Percentiles rank a stretch among this genome's conserved stretches.
phyloP scores from a whole-genome alignment of 2,113 vertebrate genomes.

The Hassar affinis region DNA sequence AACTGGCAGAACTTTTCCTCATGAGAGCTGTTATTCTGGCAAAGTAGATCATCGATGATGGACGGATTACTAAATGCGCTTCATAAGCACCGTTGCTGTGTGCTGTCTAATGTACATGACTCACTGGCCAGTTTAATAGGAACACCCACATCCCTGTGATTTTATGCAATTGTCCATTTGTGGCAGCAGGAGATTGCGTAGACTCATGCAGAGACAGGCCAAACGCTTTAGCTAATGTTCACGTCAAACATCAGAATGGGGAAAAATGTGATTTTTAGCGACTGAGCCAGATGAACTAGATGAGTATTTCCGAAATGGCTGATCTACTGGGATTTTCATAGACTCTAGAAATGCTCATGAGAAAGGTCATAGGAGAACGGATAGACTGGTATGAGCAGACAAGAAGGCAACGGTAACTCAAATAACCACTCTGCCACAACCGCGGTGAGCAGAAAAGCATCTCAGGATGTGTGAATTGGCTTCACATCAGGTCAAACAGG shows the following conservation, averaged over 20 bases:
- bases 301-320: not conserved
- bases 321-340: not conserved
- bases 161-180: not conserved
- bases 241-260: not conserved
- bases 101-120: not conserved
- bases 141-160: not conserved
- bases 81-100: constrained; percentile 17
- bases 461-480: not conserved
- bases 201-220: not conserved
- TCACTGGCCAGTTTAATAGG: not conserved
- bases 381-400: not conserved
- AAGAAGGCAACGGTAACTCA: not conserved
- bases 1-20: constrained; percentile 33
- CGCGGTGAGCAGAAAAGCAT: not conserved
- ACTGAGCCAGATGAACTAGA: too few species aligned
- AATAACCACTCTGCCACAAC: not conserved
- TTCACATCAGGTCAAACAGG: not conserved
- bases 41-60: not conserved
- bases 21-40: constrained; percentile 26
- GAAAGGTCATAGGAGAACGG: not conserved
- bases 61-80: not conserved
- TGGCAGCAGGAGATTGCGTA: too few species aligned
- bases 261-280: too few species aligned
- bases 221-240: not conserved
- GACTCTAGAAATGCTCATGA: not conserved